Base-by-base conservation (phyloP, 1,140 invertebrate genomes). In the Triops cancriformis region DNA sequence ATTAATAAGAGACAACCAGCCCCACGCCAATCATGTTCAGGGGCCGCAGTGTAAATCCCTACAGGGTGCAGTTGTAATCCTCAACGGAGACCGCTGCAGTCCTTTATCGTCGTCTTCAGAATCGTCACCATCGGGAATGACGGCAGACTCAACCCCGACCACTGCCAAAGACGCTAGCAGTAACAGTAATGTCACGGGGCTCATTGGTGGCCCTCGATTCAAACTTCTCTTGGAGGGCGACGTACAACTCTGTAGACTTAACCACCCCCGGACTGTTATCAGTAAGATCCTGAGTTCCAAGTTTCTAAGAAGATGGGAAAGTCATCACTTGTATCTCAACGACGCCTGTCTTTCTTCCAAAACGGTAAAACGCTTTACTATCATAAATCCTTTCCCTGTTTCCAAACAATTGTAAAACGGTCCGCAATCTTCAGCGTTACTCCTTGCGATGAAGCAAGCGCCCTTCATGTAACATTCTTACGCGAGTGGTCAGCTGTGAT, bases 281-380 rank as follows among this genome's bases (percentile, higher is more conserved):
- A 91, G 90, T 83, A 94, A 94, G 85, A 91, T 94, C 77, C 85
- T 94, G 77, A 92, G 91, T 75, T 92, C 91, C 43, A 92, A 92
- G 83, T 93, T 93, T 82, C 85, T 94, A 5, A 85, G 93, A 72
- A 84, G 92, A 79, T 94, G 92, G 92, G 93, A 94, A 84, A 91
- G 88, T 51, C 92, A 94, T 83, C 90, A 90, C 81, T 85, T 94
- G 4, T 89, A 89, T 79, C 85, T 94, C 74, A 88, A 89, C 80
- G 89, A 91, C 80, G 86, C 89, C 26, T 89, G 90, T 81, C 89
- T 94, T 72, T 87, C 89, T 73, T 93, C 92, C 0, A 90, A 89
- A 85, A 91, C 91, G 87, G 93, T 94, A 84, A 88, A 78, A 43
- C n/a, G 31, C 18, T 51, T 27, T 18, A 75, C 4, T 26, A 23